These are phyloP conservation scores for Stegodyphus dumicola DNA, from an alignment of 1,140 invertebrate species.

Conservation along the genomic window DNA sequence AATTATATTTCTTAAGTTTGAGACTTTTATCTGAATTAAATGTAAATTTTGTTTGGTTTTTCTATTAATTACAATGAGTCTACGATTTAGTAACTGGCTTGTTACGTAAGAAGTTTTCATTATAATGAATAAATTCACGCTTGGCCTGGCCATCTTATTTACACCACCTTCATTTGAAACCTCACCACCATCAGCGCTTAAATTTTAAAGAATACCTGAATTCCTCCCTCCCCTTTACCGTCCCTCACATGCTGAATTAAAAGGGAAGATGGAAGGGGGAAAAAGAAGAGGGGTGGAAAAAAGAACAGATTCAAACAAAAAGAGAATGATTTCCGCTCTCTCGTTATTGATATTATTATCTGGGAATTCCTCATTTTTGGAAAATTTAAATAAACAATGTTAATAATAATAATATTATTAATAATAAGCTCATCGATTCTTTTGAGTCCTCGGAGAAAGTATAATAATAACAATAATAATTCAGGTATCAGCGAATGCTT, in stretches of 20 bases:
- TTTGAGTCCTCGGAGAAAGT: not conserved
- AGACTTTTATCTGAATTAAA: too few relatives aligned
- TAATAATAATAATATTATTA: slow-evolving; percentile 58
- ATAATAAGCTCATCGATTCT: slow-evolving; percentile 38
- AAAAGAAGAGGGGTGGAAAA: not conserved
- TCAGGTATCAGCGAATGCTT: not conserved
- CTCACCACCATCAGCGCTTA: too few relatives aligned
- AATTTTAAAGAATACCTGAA: too few relatives aligned
- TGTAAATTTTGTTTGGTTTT: too few relatives aligned
- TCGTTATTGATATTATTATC: slow-evolving; percentile 46
- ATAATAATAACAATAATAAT: slow-evolving; percentile 5
- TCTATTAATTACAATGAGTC: too few relatives aligned
- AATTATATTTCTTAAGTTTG: too few relatives aligned
- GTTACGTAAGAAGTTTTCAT: too few relatives aligned
- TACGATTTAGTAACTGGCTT: too few relatives aligned
- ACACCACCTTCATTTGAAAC: too few relatives aligned
- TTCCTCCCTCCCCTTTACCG: not conserved
- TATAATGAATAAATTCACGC: too few relatives aligned
- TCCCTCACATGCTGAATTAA: too few relatives aligned
- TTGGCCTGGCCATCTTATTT: too few relatives aligned
- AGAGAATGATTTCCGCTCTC: slow-evolving; percentile 2
- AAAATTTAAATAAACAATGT: slow-evolving; percentile 58
- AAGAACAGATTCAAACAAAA: not conserved
- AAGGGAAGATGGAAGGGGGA: not conserved
- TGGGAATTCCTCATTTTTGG: slow-evolving; percentile 6